These are phyloP conservation scores for Stomatorhinus ivindoensis DNA, from an alignment of 2,113 vertebrate genomes.

Conservation along the genomic window DNA sequence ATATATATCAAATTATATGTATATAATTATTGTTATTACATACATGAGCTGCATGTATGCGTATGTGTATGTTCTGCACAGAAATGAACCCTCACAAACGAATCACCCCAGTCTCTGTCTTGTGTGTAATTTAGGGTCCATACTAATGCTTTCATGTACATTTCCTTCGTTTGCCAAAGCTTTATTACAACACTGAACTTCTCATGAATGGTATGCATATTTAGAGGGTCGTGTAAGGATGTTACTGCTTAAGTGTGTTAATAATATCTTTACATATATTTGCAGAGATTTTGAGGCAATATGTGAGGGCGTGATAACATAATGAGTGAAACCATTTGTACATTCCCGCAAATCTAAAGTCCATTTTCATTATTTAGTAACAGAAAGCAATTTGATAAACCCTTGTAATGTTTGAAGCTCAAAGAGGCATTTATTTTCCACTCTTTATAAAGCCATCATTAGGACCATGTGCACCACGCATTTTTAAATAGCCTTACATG, in stretches of 20 bases:
- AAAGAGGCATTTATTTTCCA: neutral
- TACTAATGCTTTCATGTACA: neutral
- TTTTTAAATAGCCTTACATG: constrained; percentile 48
- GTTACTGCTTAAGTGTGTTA: neutral
- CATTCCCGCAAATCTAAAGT: neutral
- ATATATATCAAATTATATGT: too few relatives aligned
- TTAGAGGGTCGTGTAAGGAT: neutral
- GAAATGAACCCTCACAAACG: neutral
- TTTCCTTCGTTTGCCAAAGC: neutral
- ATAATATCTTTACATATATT: constrained; percentile 14
- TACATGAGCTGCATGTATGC: too few relatives aligned
- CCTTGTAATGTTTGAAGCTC: neutral
- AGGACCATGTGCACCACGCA: constrained; percentile 23
- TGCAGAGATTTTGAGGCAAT: neutral
- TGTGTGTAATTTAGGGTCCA: neutral
- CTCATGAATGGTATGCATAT: neutral
- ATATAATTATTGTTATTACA: too few relatives aligned
- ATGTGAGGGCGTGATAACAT: neutral
- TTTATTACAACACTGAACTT: neutral
- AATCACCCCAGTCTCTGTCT: neutral
- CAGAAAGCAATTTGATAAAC: constrained; percentile 3
- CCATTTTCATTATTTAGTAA: constrained; percentile 10
- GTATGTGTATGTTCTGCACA: neutral
- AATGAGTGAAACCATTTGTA: constrained; percentile 1
- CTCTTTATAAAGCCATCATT: constrained; percentile 1